Evolutionary conservation across 2,888 invertebrate species (phyloP), one percentile per base, ranked within the genome.

Genomic region (Ceraclea dissimilis): DNA sequence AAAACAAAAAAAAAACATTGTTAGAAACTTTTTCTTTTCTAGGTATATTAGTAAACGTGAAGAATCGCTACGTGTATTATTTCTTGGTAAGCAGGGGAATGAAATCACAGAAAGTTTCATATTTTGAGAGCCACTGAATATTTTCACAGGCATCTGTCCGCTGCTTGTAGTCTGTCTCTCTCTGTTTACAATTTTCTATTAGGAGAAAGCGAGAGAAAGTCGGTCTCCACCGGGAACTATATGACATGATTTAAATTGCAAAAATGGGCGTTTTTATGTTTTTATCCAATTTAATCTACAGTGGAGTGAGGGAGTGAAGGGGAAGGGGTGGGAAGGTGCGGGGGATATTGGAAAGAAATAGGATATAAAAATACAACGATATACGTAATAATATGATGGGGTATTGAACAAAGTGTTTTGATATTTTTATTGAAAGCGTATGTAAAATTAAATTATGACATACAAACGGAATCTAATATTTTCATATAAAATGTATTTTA

Each of bases 261-360:
- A 70, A 70, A 71, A 70, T 69, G 69, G 70, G 69, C 69, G 69
- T 69, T 71, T 62, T 70, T 71, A 69, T 69, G 67, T 69, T 70
- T 70, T 69, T 69, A 69, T 70, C 67, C 67, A 68, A 71, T 71
- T 69, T 68, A 54, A 59, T 59, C 56, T 51, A 18, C 31, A 43
- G 54, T 8, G 18, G 50, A 2, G 34, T 34, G 19, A 2, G 46
- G 39, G 34, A 13, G 56, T n/a, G n/a, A n/a, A n/a, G 50, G 33
- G 44, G 53, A 39, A 20, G 49, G 49, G 19, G 21, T 33, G 34
- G 34, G 51, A 21, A 39, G 48, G 47, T 8, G 39, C 17, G 26
- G n/a, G 13, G 16, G 19, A 16, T 19, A 19, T 18, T 46, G 46
- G 46, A 46, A 46, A 16, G 20, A 46, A 16, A 10, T 46, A 13